phyloP scores from a whole-genome alignment of 2,113 vertebrate genomes.

The Murina feae region DNA sequence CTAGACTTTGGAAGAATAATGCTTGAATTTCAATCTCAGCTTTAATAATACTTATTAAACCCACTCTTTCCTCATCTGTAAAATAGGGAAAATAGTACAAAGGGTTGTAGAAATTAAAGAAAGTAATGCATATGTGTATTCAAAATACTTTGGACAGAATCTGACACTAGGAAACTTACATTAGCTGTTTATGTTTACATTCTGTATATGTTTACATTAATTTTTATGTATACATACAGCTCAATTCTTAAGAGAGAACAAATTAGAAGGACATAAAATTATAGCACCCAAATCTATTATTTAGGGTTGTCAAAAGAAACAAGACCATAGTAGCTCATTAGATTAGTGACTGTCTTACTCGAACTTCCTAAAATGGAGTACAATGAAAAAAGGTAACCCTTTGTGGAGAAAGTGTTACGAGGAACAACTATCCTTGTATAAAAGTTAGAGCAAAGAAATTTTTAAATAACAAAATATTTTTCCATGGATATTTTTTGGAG shows the following conservation, averaged over 20 bases:
- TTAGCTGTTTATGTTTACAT: slow-evolving; percentile 19
- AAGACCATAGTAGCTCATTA: not conserved
- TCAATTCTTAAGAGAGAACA: not conserved
- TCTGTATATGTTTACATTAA: not conserved
- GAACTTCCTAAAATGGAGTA: not conserved
- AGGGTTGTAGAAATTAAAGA: not conserved
- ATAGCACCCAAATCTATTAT: not conserved
- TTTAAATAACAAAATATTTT: not conserved
- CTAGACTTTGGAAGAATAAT: not conserved
- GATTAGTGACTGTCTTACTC: not conserved
- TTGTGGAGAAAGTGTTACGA: not conserved
- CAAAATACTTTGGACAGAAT: not conserved
- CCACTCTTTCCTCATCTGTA: not conserved
- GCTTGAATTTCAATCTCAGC: not conserved
- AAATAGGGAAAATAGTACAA: not conserved
- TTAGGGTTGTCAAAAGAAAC: not conserved
- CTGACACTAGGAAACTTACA: not conserved
- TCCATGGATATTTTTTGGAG: not conserved
- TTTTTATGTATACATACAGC: not conserved
- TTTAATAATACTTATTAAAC: not conserved
- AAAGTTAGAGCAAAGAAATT: not conserved
- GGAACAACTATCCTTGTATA: not conserved
- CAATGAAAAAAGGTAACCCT: not conserved
- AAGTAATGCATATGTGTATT: not conserved
- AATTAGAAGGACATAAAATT: not conserved